Conservation (phyloP, 2,113 vertebrate genomes). For the Corythornis vintsioides region DNA sequence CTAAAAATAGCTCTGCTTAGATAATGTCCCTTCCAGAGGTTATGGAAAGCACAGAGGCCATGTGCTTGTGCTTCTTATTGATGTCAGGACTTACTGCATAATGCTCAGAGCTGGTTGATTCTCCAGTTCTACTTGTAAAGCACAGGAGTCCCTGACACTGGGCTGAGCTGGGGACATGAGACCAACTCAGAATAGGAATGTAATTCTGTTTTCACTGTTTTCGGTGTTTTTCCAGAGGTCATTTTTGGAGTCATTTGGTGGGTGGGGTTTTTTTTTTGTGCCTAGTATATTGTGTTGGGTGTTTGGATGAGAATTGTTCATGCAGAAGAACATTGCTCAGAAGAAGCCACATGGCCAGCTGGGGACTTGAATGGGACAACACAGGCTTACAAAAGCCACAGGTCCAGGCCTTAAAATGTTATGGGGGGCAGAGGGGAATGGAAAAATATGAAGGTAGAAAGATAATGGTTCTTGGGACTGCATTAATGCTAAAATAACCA, state of each 20-base stretch:
- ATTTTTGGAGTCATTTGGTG: no score
- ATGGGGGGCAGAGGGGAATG: accelerated
- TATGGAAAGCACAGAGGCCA: not conserved
- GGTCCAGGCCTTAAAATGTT: not conserved
- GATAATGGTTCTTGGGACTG: not conserved
- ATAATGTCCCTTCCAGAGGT: not conserved
- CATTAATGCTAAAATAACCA: not conserved
- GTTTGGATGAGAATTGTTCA: not conserved
- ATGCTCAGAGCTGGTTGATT: not conserved
- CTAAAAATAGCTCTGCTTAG: not conserved
- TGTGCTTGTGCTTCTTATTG: not conserved
- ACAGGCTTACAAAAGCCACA: not conserved
- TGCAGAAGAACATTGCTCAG: not conserved
- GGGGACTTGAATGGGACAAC: not conserved
- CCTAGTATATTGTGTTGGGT: not conserved
- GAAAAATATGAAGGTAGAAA: not conserved
- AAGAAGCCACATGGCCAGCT: not conserved
- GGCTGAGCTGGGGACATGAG: not conserved
- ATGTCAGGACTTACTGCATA: not conserved
- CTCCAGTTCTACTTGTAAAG: not conserved
- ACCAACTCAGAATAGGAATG: not conserved
- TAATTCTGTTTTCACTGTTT: not conserved
- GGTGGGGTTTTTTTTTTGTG: not conserved
- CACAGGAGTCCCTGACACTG: not conserved
- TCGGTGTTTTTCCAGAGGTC: not conserved